Percentiles rank a stretch among this genome's conserved stretches.
Conservation (phyloP, 2,888 invertebrate species). For the Dynastes tityus region DNA sequence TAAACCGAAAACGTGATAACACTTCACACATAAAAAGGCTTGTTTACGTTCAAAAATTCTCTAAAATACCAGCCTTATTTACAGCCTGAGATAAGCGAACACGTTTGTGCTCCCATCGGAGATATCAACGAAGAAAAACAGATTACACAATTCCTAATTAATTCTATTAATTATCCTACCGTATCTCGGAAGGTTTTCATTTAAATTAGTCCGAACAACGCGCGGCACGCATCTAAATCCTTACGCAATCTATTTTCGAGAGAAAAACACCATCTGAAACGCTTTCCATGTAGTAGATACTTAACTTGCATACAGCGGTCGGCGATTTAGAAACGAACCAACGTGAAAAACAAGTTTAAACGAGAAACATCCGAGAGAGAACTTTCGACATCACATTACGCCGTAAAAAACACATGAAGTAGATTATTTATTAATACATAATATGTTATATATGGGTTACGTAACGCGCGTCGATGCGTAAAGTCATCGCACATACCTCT, state of each 20-base stretch:
- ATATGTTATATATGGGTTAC: slow-evolving; percentile 10
- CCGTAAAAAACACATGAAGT: slow-evolving; percentile 14
- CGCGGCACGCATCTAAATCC: slow-evolving; percentile 9
- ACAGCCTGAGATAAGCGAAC: background rate
- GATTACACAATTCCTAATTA: slow-evolving; percentile 39
- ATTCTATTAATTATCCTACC: slow-evolving; percentile 43
- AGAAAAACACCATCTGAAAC: slow-evolving; percentile 8
- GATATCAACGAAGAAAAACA: slow-evolving; percentile 23
- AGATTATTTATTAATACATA: slow-evolving; percentile 35
- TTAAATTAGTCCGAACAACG: slow-evolving; percentile 29
- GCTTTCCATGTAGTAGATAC: slow-evolving; percentile 9
- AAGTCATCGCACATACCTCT: slow-evolving; percentile 14
- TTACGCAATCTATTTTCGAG: slow-evolving; percentile 41
- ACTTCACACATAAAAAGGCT: background rate
- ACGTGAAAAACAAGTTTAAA: slow-evolving; percentile 26
- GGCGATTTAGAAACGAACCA: background rate
- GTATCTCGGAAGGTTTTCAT: slow-evolving; percentile 22
- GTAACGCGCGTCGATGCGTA: background rate
- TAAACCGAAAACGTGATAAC: slow-evolving; percentile 8
- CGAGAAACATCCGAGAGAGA: slow-evolving; percentile 16
- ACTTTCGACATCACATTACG: slow-evolving; percentile 17
- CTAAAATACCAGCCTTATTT: slow-evolving; percentile 7
- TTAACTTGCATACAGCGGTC: background rate
- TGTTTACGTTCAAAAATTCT: slow-evolving; percentile 20
- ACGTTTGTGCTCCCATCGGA: background rate